Evolutionary conservation across 2,797 vertebrate genomes (phyloP), one percentile per base, ranked within the genome.

Genomic region (Channa striata): DNA sequence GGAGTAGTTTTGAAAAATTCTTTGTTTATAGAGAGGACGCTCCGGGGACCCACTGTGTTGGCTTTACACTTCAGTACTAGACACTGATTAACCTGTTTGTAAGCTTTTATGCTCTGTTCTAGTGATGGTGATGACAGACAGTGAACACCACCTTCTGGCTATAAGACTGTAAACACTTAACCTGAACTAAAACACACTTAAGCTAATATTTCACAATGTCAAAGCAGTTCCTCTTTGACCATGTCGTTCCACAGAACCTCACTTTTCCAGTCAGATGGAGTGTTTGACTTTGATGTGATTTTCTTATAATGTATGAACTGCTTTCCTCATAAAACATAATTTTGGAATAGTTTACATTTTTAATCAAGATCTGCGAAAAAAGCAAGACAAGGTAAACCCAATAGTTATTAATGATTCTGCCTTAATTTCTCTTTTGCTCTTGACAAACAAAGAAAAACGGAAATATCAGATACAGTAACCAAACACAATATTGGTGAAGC

Each of bases 61-160:
- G 63, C 54, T 75, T 82, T 78, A 50, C 81, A 81, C 68, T 63
- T 67, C 20, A 64, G 63, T 77, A 72, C 76, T 88, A 81, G 78
- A 72, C 75, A 84, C 68, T 89, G 84, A 93, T 91, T 90, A 87
- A 89, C 81, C 69, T 78, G 72, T 81, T 74, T 75, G 81, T 77
- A 57, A 68, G 82, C 82, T 81, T 88, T 84, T 85, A 90, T 85
- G 81, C 81, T 69, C 72, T 53, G 39, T 33, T 77, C 37, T 62
- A 67, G 61, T 81, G 83, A 83, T 68, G 68, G 62, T 81, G 30
- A 73, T 83, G 66, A 68, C 73, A 69, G 74, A 80, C 84, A 78
- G 63, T 82, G 78, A 84, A 77, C 83, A 82, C 73, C 60, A 49
- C 36, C 75, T 83, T 82, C 54, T 59, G 68, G 59, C 72, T 74